These are phyloP conservation scores for Zosterops japonicus DNA, from an alignment of 2,113 vertebrate species.

Conservation along the genomic window DNA sequence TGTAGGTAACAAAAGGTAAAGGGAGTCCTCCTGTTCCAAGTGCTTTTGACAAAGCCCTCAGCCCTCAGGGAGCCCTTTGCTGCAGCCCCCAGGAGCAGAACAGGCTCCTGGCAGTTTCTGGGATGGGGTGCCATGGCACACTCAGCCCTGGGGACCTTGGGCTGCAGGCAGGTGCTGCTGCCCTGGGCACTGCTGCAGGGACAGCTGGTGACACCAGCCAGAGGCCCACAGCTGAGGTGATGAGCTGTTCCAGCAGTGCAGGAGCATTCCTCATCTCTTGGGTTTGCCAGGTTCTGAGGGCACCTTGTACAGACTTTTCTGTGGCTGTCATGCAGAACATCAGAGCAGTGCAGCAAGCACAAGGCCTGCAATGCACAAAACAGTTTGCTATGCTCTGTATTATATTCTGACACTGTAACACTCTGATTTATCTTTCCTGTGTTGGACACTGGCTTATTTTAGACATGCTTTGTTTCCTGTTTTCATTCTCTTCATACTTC, in stretches of 20 bases:
- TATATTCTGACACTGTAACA: not conserved
- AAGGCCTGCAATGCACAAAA: not conserved
- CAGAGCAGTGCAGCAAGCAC: not conserved
- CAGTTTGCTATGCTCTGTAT: not conserved
- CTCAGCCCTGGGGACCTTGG: rapidly evolving
- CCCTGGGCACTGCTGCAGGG: not conserved
- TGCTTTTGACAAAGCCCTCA: not conserved
- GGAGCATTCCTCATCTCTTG: not conserved
- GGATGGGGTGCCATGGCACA: not conserved
- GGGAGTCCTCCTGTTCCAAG: not conserved
- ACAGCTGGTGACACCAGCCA: not conserved
- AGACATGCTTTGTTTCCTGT: conserved; percentile 35
- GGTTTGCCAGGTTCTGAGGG: not conserved
- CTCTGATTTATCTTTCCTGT: not conserved
- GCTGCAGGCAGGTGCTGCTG: not conserved
- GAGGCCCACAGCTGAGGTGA: rapidly evolving
- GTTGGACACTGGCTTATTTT: not conserved
- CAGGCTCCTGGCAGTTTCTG: rapidly evolving
- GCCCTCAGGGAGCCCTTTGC: not conserved
- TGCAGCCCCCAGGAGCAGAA: not conserved
- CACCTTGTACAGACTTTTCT: not conserved
- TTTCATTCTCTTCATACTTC: conserved; percentile 1
- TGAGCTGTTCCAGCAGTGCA: rapidly evolving
- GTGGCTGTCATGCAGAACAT: rapidly evolving
- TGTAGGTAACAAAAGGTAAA: not conserved